Percentiles rank a stretch among this genome's conserved stretches.
phyloP scores from a whole-genome alignment of 2,888 invertebrate species.

The Steromphala cineraria region DNA sequence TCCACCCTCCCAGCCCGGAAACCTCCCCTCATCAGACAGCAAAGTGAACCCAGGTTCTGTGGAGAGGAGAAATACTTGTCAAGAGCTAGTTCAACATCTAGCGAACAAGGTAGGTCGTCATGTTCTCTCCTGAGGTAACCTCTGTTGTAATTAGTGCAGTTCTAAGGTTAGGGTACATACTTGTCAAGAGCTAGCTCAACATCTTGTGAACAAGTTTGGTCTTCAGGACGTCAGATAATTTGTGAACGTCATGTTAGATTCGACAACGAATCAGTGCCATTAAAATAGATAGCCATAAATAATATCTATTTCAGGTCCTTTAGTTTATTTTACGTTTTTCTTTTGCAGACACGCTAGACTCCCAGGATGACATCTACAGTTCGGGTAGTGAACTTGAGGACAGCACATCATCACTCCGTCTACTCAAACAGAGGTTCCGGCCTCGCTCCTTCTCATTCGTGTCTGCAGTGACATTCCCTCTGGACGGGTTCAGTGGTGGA shows the following conservation, averaged over 20 bases:
- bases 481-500: slow-evolving; percentile 21
- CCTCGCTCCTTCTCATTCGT: slow-evolving; percentile 16
- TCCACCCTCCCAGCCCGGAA: not conserved
- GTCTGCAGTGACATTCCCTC: slow-evolving; percentile 23
- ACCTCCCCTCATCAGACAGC: not conserved
- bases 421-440: not conserved
- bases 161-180: too few relatives aligned
- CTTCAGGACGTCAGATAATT: too few relatives aligned
- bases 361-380: not conserved
- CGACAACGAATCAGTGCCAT: too few relatives aligned
- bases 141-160: too few relatives aligned
- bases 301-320: too few relatives aligned
- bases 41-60: not conserved
- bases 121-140: too few relatives aligned
- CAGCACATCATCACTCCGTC: not conserved
- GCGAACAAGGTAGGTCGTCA: not conserved
- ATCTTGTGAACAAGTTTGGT: too few relatives aligned
- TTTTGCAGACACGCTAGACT: not conserved
- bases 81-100: not conserved
- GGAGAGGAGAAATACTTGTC: not conserved
- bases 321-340: too few relatives aligned
- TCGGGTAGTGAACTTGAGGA: not conserved
- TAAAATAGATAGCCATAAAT: too few relatives aligned
- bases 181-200: too few relatives aligned
- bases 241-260: too few relatives aligned